Percentiles rank a stretch among this genome's conserved stretches.
phyloP scores from a whole-genome alignment of 1,140 invertebrate species.

The Drosophila fuyamai region DNA sequence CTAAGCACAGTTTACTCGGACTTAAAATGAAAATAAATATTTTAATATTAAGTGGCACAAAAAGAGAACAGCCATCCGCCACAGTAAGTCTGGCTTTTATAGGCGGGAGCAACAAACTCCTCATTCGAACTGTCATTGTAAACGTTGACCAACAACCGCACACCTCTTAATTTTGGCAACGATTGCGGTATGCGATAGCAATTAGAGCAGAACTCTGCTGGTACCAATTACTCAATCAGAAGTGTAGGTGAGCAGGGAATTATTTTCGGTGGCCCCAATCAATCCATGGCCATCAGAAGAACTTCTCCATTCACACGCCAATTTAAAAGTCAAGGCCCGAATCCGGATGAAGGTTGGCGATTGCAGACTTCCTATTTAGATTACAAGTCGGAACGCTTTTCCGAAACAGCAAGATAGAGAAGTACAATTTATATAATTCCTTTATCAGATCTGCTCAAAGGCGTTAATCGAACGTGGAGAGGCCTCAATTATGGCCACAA shows the following conservation, averaged over 20 bases:
- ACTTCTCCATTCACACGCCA: slow-evolving; percentile 60
- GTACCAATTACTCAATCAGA: slow-evolving; percentile 63
- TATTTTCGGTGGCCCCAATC: slow-evolving; percentile 39
- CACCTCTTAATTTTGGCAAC: slow-evolving; percentile 55
- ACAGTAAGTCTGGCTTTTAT: slow-evolving; percentile 34
- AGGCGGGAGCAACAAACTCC: slow-evolving; percentile 68
- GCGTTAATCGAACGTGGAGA: slow-evolving; percentile 56
- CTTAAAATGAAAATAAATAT: slow-evolving; percentile 65
- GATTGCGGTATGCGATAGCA: slow-evolving; percentile 61
- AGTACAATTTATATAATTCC: slow-evolving; percentile 77
- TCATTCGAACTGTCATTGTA: slow-evolving; percentile 26
- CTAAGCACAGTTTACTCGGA: slow-evolving; percentile 59
- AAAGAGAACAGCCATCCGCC: slow-evolving; percentile 42
- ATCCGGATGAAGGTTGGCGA: slow-evolving; percentile 50
- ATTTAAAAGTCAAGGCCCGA: slow-evolving; percentile 8
- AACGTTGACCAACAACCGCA: slow-evolving; percentile 21
- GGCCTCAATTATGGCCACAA: slow-evolving; percentile 65
- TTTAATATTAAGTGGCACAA: slow-evolving; percentile 72
- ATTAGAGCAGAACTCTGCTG: slow-evolving; percentile 61
- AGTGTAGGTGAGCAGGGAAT: neutral
- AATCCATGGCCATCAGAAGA: slow-evolving; percentile 52
- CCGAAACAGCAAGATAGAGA: slow-evolving; percentile 13
- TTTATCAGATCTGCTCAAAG: slow-evolving; percentile 65
- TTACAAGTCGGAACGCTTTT: slow-evolving; percentile 39
- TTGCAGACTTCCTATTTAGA: slow-evolving; percentile 69